A percentile compares a stretch with the other conserved stretches of the same genome.
Conservation (phyloP, 2,113 vertebrate species). For the Trichechus manatus region DNA sequence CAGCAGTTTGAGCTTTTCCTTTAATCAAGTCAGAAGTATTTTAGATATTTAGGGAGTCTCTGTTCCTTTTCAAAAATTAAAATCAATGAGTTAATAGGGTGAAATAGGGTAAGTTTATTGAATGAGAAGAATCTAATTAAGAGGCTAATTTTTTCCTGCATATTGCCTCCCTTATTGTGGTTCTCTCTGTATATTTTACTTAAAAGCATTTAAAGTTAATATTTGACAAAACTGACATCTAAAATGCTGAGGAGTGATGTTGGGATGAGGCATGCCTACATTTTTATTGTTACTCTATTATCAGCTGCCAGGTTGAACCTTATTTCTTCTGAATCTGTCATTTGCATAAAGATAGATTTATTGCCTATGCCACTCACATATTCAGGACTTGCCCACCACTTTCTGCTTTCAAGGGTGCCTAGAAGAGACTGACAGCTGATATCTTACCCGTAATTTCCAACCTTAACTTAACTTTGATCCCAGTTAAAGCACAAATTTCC, state of each 20-base stretch:
- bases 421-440: neutral
- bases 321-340: conserved; percentile 29
- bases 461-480: conserved; percentile 30
- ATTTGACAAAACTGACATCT: conserved; percentile 73
- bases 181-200: conserved; percentile 80
- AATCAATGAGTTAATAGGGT: conserved; percentile 82
- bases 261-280: neutral
- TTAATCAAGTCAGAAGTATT: conserved; percentile 82
- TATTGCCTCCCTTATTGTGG: conserved; percentile 58
- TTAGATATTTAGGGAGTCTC: conserved; percentile 75
- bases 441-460: neutral
- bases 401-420: neutral
- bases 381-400: neutral
- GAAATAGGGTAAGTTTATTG: conserved; percentile 81
- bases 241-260: conserved; percentile 61
- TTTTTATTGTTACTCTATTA: conserved; percentile 22
- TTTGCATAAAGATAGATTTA: neutral
- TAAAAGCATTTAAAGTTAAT: conserved; percentile 66
- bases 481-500: neutral
- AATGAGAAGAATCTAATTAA: conserved; percentile 85
- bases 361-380: neutral
- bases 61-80: conserved; percentile 82
- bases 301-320: neutral
- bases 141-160: conserved; percentile 75
- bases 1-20: conserved; percentile 74